A percentile compares a stretch with the other conserved stretches of the same genome.
Evolutionary conservation across 2,797 vertebrate species (phyloP).

Genomic region (Sphenopsis melanotis): DNA sequence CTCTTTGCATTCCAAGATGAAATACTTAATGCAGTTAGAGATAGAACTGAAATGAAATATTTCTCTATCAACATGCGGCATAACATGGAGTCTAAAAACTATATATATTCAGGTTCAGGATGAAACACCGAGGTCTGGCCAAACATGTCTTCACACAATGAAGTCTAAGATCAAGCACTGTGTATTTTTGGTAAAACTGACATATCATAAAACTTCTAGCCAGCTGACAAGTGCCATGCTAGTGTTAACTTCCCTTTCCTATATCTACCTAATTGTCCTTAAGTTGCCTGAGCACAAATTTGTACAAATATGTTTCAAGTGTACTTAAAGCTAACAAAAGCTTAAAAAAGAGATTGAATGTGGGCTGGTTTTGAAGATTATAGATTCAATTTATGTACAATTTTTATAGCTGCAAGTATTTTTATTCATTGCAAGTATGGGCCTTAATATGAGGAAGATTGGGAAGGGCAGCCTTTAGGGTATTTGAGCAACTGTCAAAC

Average conservation of each 20-base stretch:
- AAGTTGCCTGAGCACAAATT: background rate
- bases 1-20: background rate
- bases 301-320: background rate
- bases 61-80: background rate
- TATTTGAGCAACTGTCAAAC: background rate
- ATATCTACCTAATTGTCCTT: background rate
- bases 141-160: background rate
- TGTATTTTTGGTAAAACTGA: background rate
- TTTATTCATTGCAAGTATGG: background rate
- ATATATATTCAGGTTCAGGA: background rate
- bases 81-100: background rate
- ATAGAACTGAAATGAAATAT: background rate
- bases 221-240: background rate
- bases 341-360: background rate
- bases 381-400: background rate
- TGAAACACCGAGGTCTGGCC: background rate
- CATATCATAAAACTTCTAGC: background rate
- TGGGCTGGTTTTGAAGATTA: background rate
- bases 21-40: background rate
- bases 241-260: background rate
- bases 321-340: background rate
- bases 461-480: background rate
- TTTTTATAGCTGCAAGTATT: background rate
- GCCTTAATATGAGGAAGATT: background rate
- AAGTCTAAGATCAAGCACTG: background rate